Evolutionary conservation across 2,113 vertebrate species (phyloP), one percentile per base, ranked within the genome.

Genomic region (Salminus brasiliensis): DNA sequence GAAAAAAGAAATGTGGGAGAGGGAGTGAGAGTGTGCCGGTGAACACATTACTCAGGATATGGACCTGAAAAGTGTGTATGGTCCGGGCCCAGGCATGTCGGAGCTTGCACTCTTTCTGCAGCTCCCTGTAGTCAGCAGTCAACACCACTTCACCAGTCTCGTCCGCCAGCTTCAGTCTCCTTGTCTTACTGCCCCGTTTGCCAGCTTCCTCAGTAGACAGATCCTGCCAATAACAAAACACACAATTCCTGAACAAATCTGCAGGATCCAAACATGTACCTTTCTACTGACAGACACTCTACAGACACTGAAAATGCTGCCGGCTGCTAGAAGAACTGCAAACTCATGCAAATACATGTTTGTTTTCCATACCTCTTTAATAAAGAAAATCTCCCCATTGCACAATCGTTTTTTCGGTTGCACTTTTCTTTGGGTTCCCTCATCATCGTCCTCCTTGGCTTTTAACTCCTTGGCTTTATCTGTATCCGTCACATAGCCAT

Each of bases 361-460:
- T 18, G 21, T 66, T 25, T 29, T 41, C 25, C 74, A 62, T 85
- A 95, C 95, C 8, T 0, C 0, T 36, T n/a, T 91, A 88, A 96
- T 92, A 78, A 94, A 96, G 91, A 95, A 96, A 86, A 94, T 88
- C 82, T 96, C 94, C 82, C 95, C 95, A 39, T 96, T 96, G 87
- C 94, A 96, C 0, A 96, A 84, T 2, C 95, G 89, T 41, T 77
- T 88, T 55, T 53, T 86, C 27, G n/a, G n/a, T n/a, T 13, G 88
- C 84, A 18, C 43, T 34, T 39, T 45, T 21, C 41, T 74, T 23
- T 60, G 59, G 1, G 18, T 53, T 13, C 15, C 12, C 2, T 47
- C 23, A 18, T n/a, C 34, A 72, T 69, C 49, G 32, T 66, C 32
- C 16, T 9, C 32, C 69, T 77, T 69, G 52, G 59, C 80, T 34